These are phyloP conservation scores for Potorous gilbertii DNA, from an alignment of 2,797 vertebrate genomes.

Conservation along the genomic window DNA sequence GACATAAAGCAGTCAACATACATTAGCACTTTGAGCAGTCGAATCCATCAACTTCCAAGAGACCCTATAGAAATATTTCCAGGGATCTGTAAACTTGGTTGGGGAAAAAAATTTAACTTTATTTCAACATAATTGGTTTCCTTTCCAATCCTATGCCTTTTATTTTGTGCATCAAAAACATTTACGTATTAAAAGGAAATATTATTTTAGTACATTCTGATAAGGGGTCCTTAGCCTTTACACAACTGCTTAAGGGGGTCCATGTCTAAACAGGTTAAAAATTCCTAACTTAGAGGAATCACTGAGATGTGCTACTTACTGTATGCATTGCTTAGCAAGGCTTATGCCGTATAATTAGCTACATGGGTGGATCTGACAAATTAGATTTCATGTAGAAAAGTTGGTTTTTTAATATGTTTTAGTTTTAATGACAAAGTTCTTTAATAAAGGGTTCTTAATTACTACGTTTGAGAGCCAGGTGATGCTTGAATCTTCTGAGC, in stretches of 20 bases:
- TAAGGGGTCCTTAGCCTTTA: background rate
- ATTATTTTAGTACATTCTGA: background rate
- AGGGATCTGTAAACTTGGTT: background rate
- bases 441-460: conserved; percentile 51
- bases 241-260: background rate
- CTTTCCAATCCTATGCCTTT: background rate
- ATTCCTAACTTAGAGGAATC: background rate
- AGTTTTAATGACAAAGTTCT: background rate
- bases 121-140: background rate
- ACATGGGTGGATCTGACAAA: conserved; percentile 37
- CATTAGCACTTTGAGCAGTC: conserved; percentile 30
- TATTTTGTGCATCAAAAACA: background rate
- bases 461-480: conserved; percentile 29
- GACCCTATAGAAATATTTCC: background rate
- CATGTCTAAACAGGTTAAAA: background rate
- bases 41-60: background rate
- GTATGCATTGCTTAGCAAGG: background rate
- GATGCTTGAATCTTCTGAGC: conserved; percentile 19
- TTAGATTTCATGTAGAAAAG: conserved; percentile 24
- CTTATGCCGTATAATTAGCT: background rate
- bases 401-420: conserved; percentile 50
- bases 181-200: background rate
- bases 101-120: background rate
- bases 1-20: background rate
- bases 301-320: background rate